Percentiles rank a stretch among this genome's conserved stretches.
Evolutionary conservation across 2,888 invertebrate species (phyloP).

Genomic region (Pristionchus entomophagus): DNA sequence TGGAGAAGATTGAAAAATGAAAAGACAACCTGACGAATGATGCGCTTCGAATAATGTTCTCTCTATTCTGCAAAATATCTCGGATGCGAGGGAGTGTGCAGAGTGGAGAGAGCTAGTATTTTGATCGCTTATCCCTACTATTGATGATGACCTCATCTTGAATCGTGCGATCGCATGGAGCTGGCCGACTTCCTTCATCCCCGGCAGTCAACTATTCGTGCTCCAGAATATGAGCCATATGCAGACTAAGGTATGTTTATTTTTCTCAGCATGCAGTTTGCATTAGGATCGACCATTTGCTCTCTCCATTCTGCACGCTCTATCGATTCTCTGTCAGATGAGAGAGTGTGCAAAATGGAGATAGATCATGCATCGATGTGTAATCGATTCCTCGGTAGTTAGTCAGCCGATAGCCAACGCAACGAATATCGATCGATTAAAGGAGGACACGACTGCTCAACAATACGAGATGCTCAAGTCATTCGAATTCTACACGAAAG

Average conservation of each 20-base stretch:
- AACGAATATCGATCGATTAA: too few species aligned
- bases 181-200: slow-evolving; percentile 57
- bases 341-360: too few species aligned
- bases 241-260: slow-evolving; percentile 56
- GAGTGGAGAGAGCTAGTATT: neutral
- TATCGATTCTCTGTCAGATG: too few species aligned
- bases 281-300: neutral
- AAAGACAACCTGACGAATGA: too few species aligned
- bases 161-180: slow-evolving; percentile 61
- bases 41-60: too few species aligned
- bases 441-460: neutral
- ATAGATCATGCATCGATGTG: neutral
- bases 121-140: slow-evolving; percentile 15
- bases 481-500: neutral
- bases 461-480: slow-evolving; percentile 3
- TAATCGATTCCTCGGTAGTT: too few species aligned
- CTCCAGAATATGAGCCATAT: slow-evolving; percentile 58
- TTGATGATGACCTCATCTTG: slow-evolving; percentile 60
- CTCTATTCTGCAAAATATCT: too few species aligned
- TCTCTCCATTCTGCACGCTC: too few species aligned
- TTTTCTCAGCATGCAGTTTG: too few species aligned
- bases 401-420: too few species aligned
- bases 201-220: slow-evolving; percentile 54
- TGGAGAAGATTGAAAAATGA: neutral
- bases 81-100: too few species aligned